Percentiles rank a stretch among this genome's conserved stretches.
These are phyloP conservation scores for Thalassophryne amazonica DNA, from an alignment of 2,797 vertebrate genomes.

Conservation along the genomic window DNA sequence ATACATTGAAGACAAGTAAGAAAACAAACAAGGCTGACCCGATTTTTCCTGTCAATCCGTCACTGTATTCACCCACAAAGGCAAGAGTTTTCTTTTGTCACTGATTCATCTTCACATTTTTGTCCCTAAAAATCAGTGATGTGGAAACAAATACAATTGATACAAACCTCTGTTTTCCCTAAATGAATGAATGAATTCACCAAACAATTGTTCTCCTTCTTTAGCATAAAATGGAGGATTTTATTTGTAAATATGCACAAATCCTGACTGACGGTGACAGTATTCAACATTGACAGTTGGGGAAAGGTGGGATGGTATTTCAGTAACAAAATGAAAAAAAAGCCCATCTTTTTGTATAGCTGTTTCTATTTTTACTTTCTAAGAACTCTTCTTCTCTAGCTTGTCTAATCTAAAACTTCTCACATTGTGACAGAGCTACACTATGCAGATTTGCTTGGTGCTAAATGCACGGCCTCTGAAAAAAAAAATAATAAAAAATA, in stretches of 20 bases:
- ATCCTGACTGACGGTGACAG: slow-evolving; percentile 29
- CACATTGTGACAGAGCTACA: slow-evolving; percentile 31
- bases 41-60: slow-evolving; percentile 23
- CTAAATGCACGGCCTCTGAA: slow-evolving; percentile 11
- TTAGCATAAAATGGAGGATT: not conserved
- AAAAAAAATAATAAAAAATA: slow-evolving; percentile 20
- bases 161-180: slow-evolving; percentile 2
- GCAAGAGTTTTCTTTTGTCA: not conserved
- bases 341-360: slow-evolving; percentile 8
- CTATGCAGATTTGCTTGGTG: slow-evolving; percentile 28
- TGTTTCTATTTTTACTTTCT: slow-evolving; percentile 44
- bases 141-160: slow-evolving; percentile 1
- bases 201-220: not conserved
- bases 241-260: not conserved
- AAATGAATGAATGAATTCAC: slow-evolving; percentile 3
- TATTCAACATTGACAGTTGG: slow-evolving; percentile 5
- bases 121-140: slow-evolving; percentile 3
- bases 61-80: not conserved
- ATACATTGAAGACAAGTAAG: slow-evolving; percentile 32
- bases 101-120: not conserved
- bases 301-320: not conserved
- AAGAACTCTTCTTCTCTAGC: slow-evolving; percentile 34
- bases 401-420: slow-evolving; percentile 30
- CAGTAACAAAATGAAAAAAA: slow-evolving; percentile 16
- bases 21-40: slow-evolving; percentile 19